Percentiles rank a stretch among this genome's conserved stretches.
phyloP scores from a whole-genome alignment of 1,140 invertebrate species.

The Lethrus apterus region DNA sequence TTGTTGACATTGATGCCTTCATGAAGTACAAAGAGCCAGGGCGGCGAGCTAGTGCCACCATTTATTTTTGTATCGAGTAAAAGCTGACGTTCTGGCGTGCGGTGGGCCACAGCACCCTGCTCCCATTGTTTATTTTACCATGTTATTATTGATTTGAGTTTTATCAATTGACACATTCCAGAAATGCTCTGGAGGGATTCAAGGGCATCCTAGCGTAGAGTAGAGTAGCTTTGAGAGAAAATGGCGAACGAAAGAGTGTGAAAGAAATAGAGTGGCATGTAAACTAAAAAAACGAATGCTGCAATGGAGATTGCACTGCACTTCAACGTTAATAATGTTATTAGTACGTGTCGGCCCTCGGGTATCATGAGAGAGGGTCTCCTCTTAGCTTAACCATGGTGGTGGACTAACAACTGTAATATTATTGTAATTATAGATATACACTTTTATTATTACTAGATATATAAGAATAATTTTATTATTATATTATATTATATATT shows the following conservation, averaged over 20 bases:
- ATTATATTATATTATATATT: slow-evolving; percentile 15
- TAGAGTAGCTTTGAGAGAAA: slow-evolving; percentile 18
- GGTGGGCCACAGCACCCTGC: slow-evolving; percentile 30
- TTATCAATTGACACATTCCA: slow-evolving; percentile 36
- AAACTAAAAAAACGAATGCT: too few species aligned
- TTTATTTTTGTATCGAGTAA: slow-evolving; percentile 27
- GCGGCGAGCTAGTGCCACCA: slow-evolving; percentile 23
- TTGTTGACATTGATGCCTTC: slow-evolving; percentile 38
- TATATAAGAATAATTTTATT: slow-evolving; percentile 12
- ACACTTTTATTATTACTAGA: slow-evolving; percentile 17
- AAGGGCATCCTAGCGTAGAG: slow-evolving; percentile 40
- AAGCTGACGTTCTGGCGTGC: slow-evolving; percentile 14
- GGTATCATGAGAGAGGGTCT: slow-evolving; percentile 12
- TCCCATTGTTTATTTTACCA: slow-evolving; percentile 21
- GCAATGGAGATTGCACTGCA: slow-evolving; percentile 15
- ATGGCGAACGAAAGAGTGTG: slow-evolving; percentile 11
- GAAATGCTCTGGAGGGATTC: slow-evolving; percentile 41
- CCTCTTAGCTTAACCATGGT: slow-evolving; percentile 33
- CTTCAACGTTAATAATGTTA: slow-evolving; percentile 19
- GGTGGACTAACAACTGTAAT: slow-evolving; percentile 37
- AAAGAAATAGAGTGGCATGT: too few species aligned
- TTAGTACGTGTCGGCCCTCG: slow-evolving; percentile 26
- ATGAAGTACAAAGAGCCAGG: slow-evolving; percentile 39
- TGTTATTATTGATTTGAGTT: not conserved
- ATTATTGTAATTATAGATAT: slow-evolving; percentile 27